Evolutionary conservation across 2,113 vertebrate species (phyloP).

Genomic region (Desmodus rotundus): DNA sequence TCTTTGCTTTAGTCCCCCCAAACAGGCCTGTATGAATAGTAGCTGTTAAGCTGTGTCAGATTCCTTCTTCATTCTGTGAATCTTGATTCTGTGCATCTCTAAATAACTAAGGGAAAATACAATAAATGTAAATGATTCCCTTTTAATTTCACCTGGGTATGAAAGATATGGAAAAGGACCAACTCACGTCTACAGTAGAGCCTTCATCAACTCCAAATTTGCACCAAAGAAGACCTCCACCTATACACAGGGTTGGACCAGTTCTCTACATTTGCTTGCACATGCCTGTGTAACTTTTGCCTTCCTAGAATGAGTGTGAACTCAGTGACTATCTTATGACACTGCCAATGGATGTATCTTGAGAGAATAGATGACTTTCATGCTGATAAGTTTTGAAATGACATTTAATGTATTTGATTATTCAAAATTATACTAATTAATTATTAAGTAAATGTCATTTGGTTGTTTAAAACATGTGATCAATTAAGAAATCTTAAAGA

Average conservation of each 20-base stretch:
- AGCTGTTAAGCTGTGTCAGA: not conserved
- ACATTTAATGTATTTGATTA: not conserved
- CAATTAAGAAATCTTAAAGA: not conserved
- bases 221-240: not conserved
- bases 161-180: not conserved
- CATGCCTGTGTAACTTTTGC: not conserved
- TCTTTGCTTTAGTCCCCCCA: not conserved
- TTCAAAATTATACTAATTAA: not conserved
- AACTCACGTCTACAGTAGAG: not conserved
- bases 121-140: not conserved
- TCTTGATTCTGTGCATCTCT: not conserved
- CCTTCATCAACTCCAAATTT: not conserved
- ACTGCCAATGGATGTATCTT: not conserved
- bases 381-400: not conserved
- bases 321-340: not conserved
- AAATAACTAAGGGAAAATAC: not conserved
- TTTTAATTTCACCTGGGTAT: not conserved
- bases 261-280: not conserved
- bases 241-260: not conserved
- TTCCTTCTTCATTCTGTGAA: not conserved
- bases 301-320: not conserved
- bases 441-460: slow-evolving; percentile 7
- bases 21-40: not conserved
- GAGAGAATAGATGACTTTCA: not conserved
- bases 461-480: not conserved